A percentile compares a stretch with the other conserved stretches of the same genome.
Evolutionary conservation across 2,888 invertebrate genomes (phyloP).

Genomic region (Dioctria rufipes): DNA sequence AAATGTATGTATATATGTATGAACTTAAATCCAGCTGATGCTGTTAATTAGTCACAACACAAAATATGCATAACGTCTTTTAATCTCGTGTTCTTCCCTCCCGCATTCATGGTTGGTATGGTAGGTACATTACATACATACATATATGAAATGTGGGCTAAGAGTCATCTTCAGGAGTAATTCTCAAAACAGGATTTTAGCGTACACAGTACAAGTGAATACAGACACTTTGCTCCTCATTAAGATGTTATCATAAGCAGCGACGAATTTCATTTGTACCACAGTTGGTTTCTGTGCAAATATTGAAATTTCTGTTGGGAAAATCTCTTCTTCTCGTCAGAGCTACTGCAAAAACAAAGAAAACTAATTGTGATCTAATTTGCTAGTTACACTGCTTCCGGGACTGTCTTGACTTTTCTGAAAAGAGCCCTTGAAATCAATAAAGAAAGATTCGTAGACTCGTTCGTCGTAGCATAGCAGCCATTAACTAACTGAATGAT

Average conservation of each 20-base stretch:
- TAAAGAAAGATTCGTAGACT: slow-evolving; percentile 16
- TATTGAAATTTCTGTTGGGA: neutral
- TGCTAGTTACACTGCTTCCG: slow-evolving; percentile 26
- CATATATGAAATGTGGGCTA: neutral
- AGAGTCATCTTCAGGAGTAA: slow-evolving; percentile 7
- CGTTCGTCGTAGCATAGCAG: neutral
- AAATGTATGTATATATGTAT: neutral
- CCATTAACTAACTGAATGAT: slow-evolving; percentile 3
- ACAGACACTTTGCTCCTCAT: neutral
- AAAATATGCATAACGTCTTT: slow-evolving; percentile 3
- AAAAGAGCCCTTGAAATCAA: slow-evolving; percentile 26
- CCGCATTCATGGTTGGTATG: no score
- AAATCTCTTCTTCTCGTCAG: neutral
- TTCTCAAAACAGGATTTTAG: slow-evolving; percentile 23
- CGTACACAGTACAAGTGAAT: neutral
- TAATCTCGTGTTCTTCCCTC: slow-evolving; percentile 6
- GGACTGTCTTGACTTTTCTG: slow-evolving; percentile 9
- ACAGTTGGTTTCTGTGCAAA: slow-evolving; percentile 1
- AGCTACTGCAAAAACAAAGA: slow-evolving; percentile 28
- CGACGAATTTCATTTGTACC: neutral
- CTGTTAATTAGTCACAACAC: slow-evolving; percentile 39
- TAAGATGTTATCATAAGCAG: slow-evolving; percentile 19
- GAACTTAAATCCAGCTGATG: slow-evolving; percentile 37
- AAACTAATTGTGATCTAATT: slow-evolving; percentile 38
- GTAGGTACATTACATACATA: no score